phyloP scores from a whole-genome alignment of 2,113 vertebrate species.

The Tretioscincus oriximinensis region DNA sequence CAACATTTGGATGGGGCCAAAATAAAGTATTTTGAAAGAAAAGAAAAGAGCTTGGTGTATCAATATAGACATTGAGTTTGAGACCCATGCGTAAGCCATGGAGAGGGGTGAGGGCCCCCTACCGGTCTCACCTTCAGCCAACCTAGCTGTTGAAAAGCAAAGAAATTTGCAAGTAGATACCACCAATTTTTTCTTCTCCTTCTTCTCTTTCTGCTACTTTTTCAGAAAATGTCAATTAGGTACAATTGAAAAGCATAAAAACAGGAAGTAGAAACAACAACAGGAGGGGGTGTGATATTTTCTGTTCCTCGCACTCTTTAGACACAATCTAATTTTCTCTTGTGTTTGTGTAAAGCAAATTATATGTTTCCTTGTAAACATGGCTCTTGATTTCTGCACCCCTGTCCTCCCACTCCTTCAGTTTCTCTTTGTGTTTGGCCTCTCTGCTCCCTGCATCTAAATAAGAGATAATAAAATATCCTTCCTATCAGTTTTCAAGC shows the following conservation, averaged over 20 bases:
- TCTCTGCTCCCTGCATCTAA: conserved; percentile 26
- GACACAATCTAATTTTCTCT: not conserved
- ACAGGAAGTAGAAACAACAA: not conserved
- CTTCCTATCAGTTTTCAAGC: conserved; percentile 52
- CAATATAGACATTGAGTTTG: too few species aligned
- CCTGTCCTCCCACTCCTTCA: not conserved
- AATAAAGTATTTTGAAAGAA: too few species aligned
- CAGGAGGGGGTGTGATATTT: not conserved
- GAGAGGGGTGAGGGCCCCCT: too few species aligned
- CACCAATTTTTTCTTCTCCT: too few species aligned
- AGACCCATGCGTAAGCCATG: too few species aligned
- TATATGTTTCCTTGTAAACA: conserved; percentile 12
- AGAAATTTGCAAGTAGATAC: too few species aligned
- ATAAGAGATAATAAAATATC: conserved; percentile 47
- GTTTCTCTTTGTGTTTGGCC: conserved; percentile 36
- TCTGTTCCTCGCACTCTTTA: not conserved
- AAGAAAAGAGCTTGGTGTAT: too few species aligned
- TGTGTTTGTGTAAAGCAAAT: not conserved
- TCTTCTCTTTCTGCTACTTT: too few species aligned
- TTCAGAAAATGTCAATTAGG: too few species aligned
- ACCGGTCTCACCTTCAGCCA: too few species aligned
- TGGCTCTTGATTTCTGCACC: conserved; percentile 27
- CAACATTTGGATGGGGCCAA: too few species aligned
- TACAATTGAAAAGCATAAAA: not conserved
- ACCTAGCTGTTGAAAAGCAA: too few species aligned